phyloP scores from a whole-genome alignment of 2,888 invertebrate genomes.

The Thera britannica region DNA sequence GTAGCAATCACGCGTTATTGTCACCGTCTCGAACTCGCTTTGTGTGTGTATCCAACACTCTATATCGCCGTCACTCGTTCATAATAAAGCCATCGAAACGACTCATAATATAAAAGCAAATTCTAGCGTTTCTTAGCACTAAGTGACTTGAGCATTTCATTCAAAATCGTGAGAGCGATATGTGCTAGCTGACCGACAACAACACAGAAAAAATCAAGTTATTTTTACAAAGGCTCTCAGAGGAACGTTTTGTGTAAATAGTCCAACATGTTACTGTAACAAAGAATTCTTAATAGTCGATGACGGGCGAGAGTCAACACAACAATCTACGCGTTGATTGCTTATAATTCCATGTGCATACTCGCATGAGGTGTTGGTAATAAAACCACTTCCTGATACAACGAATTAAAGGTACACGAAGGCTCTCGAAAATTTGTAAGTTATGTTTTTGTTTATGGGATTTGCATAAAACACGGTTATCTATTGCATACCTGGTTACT shows the following conservation, averaged over 20 bases:
- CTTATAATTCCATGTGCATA: slow-evolving; percentile 71
- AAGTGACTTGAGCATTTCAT: slow-evolving; percentile 81
- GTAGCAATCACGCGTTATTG: slow-evolving; percentile 80
- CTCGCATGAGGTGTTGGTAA: slow-evolving; percentile 57
- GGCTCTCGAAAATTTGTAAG: slow-evolving; percentile 77
- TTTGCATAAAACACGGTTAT: slow-evolving; percentile 81
- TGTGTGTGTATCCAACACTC: slow-evolving; percentile 70
- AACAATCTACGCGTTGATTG: slow-evolving; percentile 82
- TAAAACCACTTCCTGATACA: slow-evolving; percentile 61
- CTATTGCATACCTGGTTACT: slow-evolving; percentile 80
- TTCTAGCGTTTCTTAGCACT: slow-evolving; percentile 75
- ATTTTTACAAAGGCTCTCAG: slow-evolving; percentile 75
- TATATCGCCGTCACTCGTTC: slow-evolving; percentile 71
- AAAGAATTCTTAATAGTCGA: slow-evolving; percentile 84
- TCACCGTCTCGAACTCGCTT: slow-evolving; percentile 70
- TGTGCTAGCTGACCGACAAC: slow-evolving; percentile 69
- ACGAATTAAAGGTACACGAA: slow-evolving; percentile 55
- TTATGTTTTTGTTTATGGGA: slow-evolving; percentile 75
- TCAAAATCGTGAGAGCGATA: slow-evolving; percentile 80
- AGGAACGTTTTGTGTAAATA: slow-evolving; percentile 83
- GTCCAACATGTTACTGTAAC: slow-evolving; percentile 83
- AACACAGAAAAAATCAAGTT: slow-evolving; percentile 68
- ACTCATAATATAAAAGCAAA: slow-evolving; percentile 78
- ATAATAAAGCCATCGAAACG: slow-evolving; percentile 80
- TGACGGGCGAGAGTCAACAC: slow-evolving; percentile 81